phyloP scores from a whole-genome alignment of 2,113 vertebrate genomes.

The Phrynosoma blainvillii region DNA sequence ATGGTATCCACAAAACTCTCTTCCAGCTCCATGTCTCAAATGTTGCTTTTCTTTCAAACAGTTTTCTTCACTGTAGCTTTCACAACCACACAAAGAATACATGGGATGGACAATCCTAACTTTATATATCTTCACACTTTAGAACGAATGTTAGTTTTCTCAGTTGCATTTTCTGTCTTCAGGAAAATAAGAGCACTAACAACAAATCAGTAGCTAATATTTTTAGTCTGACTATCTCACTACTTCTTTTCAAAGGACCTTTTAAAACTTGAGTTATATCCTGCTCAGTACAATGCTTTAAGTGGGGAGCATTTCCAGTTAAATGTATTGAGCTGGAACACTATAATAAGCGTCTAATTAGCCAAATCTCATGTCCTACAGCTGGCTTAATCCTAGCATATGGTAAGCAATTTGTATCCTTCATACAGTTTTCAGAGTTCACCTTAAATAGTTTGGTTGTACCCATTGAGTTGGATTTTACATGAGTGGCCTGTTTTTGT shows the following conservation, averaged over 20 bases:
- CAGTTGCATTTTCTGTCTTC: not conserved
- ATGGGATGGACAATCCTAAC: too few relatives aligned
- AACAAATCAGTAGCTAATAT: not conserved
- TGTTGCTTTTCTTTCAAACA: too few relatives aligned
- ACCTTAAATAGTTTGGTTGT: too few relatives aligned
- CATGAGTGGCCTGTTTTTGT: not conserved
- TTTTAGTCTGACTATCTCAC: not conserved
- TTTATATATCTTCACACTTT: too few relatives aligned
- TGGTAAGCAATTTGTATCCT: not conserved
- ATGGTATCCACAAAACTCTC: too few relatives aligned
- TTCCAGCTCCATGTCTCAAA: too few relatives aligned
- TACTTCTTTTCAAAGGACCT: not conserved
- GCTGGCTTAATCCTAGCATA: not conserved
- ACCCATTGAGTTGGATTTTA: not conserved
- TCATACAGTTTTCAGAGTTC: not conserved
- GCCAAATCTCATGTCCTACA: not conserved
- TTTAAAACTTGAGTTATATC: not conserved
- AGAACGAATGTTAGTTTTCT: not conserved
- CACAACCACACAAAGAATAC: too few relatives aligned
- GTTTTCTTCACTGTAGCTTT: too few relatives aligned
- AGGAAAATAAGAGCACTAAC: not conserved
- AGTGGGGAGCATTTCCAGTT: not conserved
- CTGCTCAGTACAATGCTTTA: not conserved
- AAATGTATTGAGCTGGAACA: not conserved
- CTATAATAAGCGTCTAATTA: not conserved